A percentile compares a stretch with the other conserved stretches of the same genome.
Conservation (phyloP, 2,113 vertebrate genomes). For the Cochlearius cochlearius region DNA sequence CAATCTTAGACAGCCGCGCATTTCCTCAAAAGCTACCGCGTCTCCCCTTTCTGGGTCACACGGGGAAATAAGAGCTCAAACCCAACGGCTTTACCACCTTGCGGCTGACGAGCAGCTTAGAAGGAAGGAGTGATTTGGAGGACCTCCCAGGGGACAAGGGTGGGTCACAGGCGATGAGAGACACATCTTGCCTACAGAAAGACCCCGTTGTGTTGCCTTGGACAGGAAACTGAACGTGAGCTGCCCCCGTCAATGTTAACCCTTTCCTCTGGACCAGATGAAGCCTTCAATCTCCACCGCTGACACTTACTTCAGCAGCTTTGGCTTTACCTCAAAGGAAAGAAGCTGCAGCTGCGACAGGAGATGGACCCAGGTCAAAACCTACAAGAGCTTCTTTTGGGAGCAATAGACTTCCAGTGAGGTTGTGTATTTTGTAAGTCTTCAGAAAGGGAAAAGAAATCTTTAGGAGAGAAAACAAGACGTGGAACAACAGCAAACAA, state of each 20-base stretch:
- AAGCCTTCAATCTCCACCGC: not conserved
- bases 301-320: not conserved
- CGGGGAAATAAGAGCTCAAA: not conserved
- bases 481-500: not conserved
- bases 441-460: not conserved
- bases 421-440: not conserved
- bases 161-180: not conserved
- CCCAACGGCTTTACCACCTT: not conserved
- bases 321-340: slow-evolving; percentile 27
- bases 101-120: not conserved
- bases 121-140: not conserved
- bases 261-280: not conserved
- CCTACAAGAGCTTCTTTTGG: not conserved
- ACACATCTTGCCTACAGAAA: not conserved
- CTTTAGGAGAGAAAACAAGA: not conserved
- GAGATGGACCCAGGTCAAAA: not conserved
- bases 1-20: fast-evolving
- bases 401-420: not conserved
- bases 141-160: not conserved
- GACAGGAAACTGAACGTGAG: not conserved
- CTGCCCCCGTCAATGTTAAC: not conserved
- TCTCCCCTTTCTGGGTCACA: not conserved
- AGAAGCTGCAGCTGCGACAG: not conserved
- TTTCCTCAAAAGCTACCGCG: not conserved
- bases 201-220: not conserved